Evolutionary conservation across 2,888 invertebrate genomes (phyloP), one percentile per base, ranked within the genome.

Genomic region (Corythucha ciliata): DNA sequence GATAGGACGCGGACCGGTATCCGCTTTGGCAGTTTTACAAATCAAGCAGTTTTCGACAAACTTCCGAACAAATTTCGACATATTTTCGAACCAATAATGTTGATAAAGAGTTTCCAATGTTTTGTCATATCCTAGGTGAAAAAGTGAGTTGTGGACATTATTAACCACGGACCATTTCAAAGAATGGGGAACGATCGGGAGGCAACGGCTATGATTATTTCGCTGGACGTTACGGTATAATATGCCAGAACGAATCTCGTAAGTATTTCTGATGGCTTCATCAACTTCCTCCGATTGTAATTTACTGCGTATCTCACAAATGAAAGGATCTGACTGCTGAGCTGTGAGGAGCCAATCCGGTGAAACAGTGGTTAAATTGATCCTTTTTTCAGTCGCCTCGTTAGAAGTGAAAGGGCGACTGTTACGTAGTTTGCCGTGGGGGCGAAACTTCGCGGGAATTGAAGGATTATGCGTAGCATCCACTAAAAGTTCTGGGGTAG

Each of bases 21-120:
- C 24, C 10, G 61, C 56, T 51, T 66, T 66, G 0, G 64, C 57
- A 1, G 62, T 27, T 55, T 58, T 61, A 48, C 65, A 66, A 0
- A 61, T 64, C 5, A 66, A 50, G 45, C 66, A 66, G 16, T 58
- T 61, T 1, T 64, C 63, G 0, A 65, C 61, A 47, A 65, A 67
- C 46, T 63, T 63, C 24, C 62, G 44, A 1, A 66, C 64, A 32
- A 57, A 63, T 20, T 27, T 34, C 4, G 45, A 4, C 47, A 47
- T 47, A n/a, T 47, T 20, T 36, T 36, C 36, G 24, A 47, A 47
- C 47, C 47, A 47, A 36, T 47, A 47, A 47, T 22, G 25, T 12
- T 47, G 14, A 36, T 21, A 47, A 18, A 47, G 12, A 21, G 21
- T 21, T 36, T 47, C 47, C 12, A 47, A 14, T 3, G 47, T 37